Percentiles rank a stretch among this genome's conserved stretches.
phyloP scores from a whole-genome alignment of 2,113 vertebrate genomes.

The Himantopus leucocephalus region DNA sequence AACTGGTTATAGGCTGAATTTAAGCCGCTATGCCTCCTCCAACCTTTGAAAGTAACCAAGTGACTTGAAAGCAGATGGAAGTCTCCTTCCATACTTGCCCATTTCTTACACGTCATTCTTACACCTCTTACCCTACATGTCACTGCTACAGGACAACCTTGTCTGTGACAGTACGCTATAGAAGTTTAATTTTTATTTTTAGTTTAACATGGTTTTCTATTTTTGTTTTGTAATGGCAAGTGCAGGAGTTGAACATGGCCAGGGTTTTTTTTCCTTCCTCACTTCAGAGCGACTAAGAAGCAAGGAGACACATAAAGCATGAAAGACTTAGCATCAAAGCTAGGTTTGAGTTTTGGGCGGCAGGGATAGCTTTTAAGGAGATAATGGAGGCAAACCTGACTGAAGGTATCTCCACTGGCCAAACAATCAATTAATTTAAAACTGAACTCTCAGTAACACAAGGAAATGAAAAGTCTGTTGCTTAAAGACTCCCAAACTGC shows the following conservation, averaged over 20 bases:
- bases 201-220: not conserved
- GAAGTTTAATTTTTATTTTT: not conserved
- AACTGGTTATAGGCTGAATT: not conserved
- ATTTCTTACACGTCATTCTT: not conserved
- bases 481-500: not conserved
- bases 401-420: not conserved
- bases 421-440: not conserved
- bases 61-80: not conserved
- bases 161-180: not conserved
- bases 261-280: not conserved
- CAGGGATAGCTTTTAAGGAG: not conserved
- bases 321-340: not conserved
- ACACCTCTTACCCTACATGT: not conserved
- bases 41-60: not conserved
- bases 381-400: not conserved
- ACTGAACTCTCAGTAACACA: not conserved
- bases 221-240: not conserved
- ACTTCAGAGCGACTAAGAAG: not conserved
- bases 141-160: not conserved
- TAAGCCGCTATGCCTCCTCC: not conserved
- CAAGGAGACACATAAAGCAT: not conserved
- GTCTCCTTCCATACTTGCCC: not conserved
- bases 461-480: not conserved
- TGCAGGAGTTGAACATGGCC: not conserved
- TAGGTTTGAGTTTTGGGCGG: not conserved